Evolutionary conservation across 2,797 vertebrate genomes (phyloP).

Genomic region (Myioborus miniatus): DNA sequence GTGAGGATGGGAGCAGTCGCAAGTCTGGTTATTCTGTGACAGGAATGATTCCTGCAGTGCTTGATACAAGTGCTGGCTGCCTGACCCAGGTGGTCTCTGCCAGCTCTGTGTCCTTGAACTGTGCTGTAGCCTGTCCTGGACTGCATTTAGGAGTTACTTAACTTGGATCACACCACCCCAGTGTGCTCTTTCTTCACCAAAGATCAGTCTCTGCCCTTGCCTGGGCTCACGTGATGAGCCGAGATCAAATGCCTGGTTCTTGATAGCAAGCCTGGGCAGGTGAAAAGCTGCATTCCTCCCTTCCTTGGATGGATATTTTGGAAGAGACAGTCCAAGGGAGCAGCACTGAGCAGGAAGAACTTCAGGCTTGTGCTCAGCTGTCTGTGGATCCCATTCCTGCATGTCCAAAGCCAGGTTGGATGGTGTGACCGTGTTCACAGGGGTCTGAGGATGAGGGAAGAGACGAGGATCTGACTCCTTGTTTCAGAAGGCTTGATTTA

Average conservation of each 20-base stretch:
- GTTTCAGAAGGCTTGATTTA: too few species aligned
- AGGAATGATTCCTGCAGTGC: not conserved
- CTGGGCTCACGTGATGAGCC: not conserved
- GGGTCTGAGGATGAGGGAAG: too few species aligned
- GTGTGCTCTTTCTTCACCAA: not conserved
- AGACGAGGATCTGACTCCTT: too few species aligned
- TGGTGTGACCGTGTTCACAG: too few species aligned
- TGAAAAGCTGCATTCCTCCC: not conserved
- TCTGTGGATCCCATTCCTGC: not conserved
- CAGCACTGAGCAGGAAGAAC: not conserved
- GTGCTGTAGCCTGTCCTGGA: not conserved
- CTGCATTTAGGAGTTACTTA: not conserved
- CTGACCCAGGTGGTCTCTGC: not conserved
- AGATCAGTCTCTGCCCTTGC: not conserved
- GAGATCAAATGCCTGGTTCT: not conserved
- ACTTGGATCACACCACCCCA: not conserved
- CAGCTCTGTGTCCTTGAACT: not conserved
- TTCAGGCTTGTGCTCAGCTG: not conserved
- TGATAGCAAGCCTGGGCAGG: slow-evolving; percentile 32
- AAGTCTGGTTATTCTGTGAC: not conserved
- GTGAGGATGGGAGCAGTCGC: not conserved
- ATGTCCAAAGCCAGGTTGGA: not conserved
- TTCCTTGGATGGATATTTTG: not conserved
- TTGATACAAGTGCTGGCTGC: not conserved
- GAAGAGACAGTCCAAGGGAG: not conserved